Percentiles rank a stretch among this genome's conserved stretches.
Evolutionary conservation across 2,888 invertebrate species (phyloP).

Genomic region (Quadroppia sp.): DNA sequence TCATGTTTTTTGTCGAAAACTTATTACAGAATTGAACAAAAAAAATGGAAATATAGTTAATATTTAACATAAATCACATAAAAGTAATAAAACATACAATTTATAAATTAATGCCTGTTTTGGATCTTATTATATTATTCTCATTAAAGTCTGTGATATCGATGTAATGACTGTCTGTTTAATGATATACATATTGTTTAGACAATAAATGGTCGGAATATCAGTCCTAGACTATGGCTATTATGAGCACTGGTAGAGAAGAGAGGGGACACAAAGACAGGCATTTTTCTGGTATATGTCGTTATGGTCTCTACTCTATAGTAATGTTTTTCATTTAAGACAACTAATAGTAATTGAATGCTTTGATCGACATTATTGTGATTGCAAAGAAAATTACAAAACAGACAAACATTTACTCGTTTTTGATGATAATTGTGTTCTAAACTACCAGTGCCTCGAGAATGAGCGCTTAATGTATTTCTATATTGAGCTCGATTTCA

Average conservation of each 20-base stretch:
- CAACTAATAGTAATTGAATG: constrained; percentile 25
- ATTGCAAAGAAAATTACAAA: constrained; percentile 12
- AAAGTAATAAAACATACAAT: too few species aligned
- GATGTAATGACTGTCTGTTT: constrained; percentile 6
- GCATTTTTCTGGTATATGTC: background rate
- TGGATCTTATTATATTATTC: background rate
- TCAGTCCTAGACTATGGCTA: background rate
- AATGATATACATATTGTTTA: constrained; percentile 13
- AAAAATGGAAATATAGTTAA: too few species aligned
- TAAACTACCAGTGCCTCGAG: background rate
- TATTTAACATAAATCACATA: too few species aligned
- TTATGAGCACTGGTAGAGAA: background rate
- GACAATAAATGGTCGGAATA: background rate
- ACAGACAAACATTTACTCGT: constrained; percentile 28
- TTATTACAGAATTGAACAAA: too few species aligned
- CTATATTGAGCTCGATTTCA: constrained; percentile 17
- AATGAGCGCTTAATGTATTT: constrained; percentile 7
- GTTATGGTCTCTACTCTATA: background rate
- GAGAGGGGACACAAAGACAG: too few species aligned
- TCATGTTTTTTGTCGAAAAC: too few species aligned
- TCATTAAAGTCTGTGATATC: constrained; percentile 13
- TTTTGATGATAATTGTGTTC: constrained; percentile 1
- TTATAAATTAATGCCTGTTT: too few species aligned
- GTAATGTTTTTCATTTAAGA: constrained; percentile 12
- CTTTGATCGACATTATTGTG: constrained; percentile 32